Conservation (phyloP, 2,113 vertebrate genomes). For the Clinocottus analis region DNA sequence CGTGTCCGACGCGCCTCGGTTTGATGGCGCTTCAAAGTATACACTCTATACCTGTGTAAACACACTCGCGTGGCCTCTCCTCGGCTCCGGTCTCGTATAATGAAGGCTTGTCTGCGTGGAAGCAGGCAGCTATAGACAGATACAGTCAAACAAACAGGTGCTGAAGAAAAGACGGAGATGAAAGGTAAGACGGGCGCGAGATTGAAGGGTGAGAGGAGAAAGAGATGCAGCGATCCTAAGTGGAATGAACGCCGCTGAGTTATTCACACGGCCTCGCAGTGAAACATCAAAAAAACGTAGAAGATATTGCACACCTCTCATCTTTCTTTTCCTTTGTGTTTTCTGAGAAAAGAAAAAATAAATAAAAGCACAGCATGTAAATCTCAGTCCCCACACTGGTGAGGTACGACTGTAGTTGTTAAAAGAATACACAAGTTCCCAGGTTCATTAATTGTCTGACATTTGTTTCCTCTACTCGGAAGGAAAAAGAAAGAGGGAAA, state of each 20-base stretch:
- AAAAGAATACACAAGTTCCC: conserved; percentile 23
- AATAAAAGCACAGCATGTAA: conserved; percentile 4
- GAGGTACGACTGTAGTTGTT: conserved; percentile 21
- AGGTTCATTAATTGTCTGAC: conserved; percentile 46
- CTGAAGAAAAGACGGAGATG: conserved; percentile 30
- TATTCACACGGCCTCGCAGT: conserved; percentile 53
- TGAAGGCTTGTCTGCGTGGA: conserved; percentile 3
- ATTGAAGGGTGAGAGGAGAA: conserved; percentile 21
- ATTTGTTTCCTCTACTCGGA: conserved; percentile 14
- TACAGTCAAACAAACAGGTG: conserved; percentile 50
- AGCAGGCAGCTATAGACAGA: conserved; percentile 24
- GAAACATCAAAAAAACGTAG: conserved; percentile 37
- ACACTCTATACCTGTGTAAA: conserved; percentile 33
- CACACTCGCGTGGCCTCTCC: background rate
- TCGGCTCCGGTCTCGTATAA: conserved; percentile 14
- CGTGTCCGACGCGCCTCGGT: conserved; percentile 1
- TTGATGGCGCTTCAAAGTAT: conserved; percentile 49
- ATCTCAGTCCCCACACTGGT: conserved; percentile 9
- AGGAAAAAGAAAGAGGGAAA: background rate
- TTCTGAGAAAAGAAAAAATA: background rate
- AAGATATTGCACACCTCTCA: conserved; percentile 28
- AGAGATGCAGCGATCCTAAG: conserved; percentile 33
- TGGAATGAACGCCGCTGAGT: conserved; percentile 43
- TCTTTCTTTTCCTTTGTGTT: conserved; percentile 36
- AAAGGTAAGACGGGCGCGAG: conserved; percentile 39